Evolutionary conservation across 2,113 vertebrate species (phyloP).

Genomic region (Eurypyga helias): DNA sequence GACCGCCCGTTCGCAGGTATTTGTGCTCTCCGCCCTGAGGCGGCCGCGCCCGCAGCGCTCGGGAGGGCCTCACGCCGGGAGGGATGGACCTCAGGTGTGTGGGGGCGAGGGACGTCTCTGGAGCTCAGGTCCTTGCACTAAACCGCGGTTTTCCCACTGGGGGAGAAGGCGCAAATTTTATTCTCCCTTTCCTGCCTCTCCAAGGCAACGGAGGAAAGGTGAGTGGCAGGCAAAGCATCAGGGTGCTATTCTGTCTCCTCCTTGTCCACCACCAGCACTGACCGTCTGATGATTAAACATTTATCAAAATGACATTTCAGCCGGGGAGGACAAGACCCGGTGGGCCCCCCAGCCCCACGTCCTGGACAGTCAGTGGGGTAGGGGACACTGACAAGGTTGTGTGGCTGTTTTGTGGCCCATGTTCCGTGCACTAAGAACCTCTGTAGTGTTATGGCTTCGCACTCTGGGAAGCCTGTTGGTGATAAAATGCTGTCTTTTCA

Average conservation of each 20-base stretch:
- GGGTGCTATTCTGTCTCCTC: no score
- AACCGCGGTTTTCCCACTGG: fast-evolving
- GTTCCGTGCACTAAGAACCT: background rate
- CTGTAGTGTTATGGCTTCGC: fast-evolving
- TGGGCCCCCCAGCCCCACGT: background rate
- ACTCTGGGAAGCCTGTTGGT: fast-evolving
- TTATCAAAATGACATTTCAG: fast-evolving
- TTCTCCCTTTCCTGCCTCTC: background rate
- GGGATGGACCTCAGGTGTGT: background rate
- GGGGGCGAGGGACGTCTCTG: background rate
- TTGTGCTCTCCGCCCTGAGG: background rate
- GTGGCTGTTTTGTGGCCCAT: background rate
- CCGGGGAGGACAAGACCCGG: background rate
- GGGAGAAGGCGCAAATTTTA: background rate
- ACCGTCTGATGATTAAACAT: background rate
- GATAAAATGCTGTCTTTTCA: background rate
- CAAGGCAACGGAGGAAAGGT: background rate
- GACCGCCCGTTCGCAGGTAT: background rate
- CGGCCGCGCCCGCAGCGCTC: background rate
- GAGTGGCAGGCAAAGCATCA: fast-evolving
- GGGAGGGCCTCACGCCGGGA: background rate
- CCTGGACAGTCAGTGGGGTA: fast-evolving
- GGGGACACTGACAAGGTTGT: fast-evolving
- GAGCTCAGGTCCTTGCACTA: background rate
- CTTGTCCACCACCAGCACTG: background rate